phyloP scores from a whole-genome alignment of 1,140 invertebrate genomes.

The Anastatus disparis region DNA sequence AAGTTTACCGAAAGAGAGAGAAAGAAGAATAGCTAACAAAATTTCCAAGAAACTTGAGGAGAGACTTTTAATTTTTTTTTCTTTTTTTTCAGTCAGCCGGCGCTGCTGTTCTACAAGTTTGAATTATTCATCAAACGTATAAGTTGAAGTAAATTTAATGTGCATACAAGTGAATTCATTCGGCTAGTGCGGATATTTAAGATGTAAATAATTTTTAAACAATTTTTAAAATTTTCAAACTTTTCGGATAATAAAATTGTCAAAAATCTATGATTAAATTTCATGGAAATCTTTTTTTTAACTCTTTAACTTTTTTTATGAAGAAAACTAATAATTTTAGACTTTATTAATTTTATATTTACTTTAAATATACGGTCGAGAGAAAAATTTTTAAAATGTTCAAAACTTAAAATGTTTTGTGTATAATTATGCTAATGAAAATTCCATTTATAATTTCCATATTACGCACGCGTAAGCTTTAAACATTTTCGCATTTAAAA shows the following conservation, averaged over 20 bases:
- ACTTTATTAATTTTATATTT: no score
- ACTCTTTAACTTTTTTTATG: no score
- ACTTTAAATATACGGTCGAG: no score
- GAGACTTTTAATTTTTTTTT: slow-evolving; percentile 26
- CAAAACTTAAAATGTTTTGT: background rate
- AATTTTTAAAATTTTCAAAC: slow-evolving; percentile 1
- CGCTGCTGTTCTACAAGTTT: background rate
- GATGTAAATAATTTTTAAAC: slow-evolving; percentile 14
- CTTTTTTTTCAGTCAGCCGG: background rate
- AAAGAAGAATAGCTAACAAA: background rate
- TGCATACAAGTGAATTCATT: slow-evolving; percentile 14
- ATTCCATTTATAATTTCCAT: slow-evolving; percentile 13
- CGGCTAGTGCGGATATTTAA: slow-evolving; percentile 1
- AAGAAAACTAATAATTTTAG: no score
- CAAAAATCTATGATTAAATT: no score
- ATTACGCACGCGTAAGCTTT: slow-evolving; percentile 19
- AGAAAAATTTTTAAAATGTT: background rate
- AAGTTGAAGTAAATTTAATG: slow-evolving; percentile 18
- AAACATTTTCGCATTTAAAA: background rate
- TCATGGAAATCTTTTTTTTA: no score
- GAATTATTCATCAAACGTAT: slow-evolving; percentile 28
- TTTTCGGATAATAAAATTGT: no score
- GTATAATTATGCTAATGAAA: slow-evolving; percentile 16
- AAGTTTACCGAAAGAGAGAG: background rate
- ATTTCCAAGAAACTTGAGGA: background rate